Evolutionary conservation across 1,140 invertebrate genomes (phyloP).

Genomic region (Sarcophaga peregrina): DNA sequence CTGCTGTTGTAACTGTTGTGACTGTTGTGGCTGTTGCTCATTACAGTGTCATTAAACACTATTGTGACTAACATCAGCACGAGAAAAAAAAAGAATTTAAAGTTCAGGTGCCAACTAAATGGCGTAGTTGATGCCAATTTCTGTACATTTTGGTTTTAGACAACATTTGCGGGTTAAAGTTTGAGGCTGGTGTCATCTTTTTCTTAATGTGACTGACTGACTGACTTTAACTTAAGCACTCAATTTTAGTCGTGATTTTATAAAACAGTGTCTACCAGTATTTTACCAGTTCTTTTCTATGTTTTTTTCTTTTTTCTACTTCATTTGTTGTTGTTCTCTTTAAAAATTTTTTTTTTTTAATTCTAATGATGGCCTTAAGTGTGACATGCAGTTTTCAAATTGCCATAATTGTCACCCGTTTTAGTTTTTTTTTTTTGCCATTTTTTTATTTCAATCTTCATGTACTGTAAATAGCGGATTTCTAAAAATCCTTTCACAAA

Average conservation of each 20-base stretch:
- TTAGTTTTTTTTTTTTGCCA: background rate
- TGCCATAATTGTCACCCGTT: constrained; percentile 23
- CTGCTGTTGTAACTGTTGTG: background rate
- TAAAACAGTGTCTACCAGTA: too few species aligned
- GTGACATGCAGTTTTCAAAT: constrained; percentile 24
- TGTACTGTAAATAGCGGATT: too few species aligned
- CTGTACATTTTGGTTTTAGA: background rate
- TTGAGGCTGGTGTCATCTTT: constrained; percentile 18
- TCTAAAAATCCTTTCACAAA: too few species aligned
- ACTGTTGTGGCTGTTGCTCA: background rate
- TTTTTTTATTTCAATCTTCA: too few species aligned
- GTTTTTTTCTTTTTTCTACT: background rate
- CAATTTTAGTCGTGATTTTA: constrained; percentile 11
- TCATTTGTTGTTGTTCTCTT: background rate
- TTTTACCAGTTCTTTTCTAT: background rate
- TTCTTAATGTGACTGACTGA: background rate
- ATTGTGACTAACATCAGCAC: background rate
- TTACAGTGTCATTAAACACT: constrained; percentile 24
- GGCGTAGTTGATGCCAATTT: constrained; percentile 3
- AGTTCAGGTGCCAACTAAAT: constrained; percentile 22
- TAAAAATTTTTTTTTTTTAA: background rate
- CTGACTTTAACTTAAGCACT: constrained; percentile 13
- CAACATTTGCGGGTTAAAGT: constrained; percentile 13
- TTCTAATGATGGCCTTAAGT: constrained; percentile 24
- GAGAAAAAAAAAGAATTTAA: background rate